phyloP scores from a whole-genome alignment of 2,888 invertebrate genomes.

The Acrobasis repandana region DNA sequence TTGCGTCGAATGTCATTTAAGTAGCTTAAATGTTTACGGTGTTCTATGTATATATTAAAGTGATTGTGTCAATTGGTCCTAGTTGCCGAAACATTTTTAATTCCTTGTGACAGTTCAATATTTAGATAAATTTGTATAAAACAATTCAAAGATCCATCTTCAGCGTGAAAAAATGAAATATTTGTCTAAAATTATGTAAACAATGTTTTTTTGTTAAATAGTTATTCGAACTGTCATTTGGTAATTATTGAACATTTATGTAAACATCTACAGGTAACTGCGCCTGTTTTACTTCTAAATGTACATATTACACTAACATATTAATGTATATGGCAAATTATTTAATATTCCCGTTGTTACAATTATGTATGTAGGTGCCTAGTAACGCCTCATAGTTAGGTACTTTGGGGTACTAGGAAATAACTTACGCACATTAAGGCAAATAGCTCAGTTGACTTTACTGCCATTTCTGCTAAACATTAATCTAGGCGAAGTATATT shows the following conservation, averaged over 20 bases:
- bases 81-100: constrained; percentile 12
- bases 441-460: constrained; percentile 2
- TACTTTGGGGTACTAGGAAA: constrained; percentile 1
- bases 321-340: constrained; percentile 14
- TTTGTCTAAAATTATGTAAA: neutral
- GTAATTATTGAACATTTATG: constrained; percentile 6
- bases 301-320: constrained; percentile 18
- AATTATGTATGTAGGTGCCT: constrained; percentile 4
- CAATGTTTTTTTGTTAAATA: neutral
- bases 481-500: constrained; percentile 2
- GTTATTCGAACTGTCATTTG: constrained; percentile 17
- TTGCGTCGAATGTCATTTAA: neutral
- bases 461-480: constrained; percentile 9
- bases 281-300: constrained; percentile 22
- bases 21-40: neutral
- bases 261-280: constrained; percentile 18
- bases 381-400: neutral
- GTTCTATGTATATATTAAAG: neutral
- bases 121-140: neutral
- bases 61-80: constrained; percentile 2
- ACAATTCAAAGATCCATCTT: no score
- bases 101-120: constrained; percentile 18
- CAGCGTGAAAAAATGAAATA: no score
- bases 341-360: constrained; percentile 16
- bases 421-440: constrained; percentile 9